Evolutionary conservation across 2,113 vertebrate species (phyloP).

Genomic region (Notarius quadriscutis): DNA sequence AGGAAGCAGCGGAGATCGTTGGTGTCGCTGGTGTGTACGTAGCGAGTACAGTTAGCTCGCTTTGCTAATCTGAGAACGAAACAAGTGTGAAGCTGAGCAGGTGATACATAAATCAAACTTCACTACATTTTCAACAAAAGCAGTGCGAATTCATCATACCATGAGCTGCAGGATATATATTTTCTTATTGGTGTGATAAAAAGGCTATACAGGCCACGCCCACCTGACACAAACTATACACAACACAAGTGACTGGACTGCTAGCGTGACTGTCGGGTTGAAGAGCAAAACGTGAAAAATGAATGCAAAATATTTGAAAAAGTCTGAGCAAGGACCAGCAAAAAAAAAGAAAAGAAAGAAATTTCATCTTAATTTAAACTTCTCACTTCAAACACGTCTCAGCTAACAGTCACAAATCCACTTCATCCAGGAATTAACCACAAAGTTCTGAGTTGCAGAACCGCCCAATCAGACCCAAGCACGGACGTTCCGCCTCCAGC

Average conservation of each 20-base stretch:
- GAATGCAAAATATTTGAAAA: not conserved
- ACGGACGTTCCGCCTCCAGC: slow-evolving; percentile 68
- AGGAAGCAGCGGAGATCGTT: not conserved
- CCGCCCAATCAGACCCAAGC: slow-evolving; percentile 80
- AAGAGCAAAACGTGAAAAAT: not conserved
- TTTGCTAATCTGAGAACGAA: not conserved
- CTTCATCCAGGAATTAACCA: not conserved
- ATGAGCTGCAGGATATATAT: not conserved
- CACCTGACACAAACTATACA: not conserved
- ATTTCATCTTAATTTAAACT: not conserved
- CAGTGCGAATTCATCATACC: not conserved
- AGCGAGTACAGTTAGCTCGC: not conserved
- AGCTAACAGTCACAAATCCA: not conserved
- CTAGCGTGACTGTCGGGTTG: not conserved
- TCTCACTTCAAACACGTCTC: not conserved
- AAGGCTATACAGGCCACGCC: not conserved
- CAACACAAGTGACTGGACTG: not conserved
- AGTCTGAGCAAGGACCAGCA: not conserved
- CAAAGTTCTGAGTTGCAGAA: not conserved
- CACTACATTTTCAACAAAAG: not conserved
- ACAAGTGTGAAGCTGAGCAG: not conserved
- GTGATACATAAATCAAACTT: not conserved
- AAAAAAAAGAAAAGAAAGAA: too few relatives aligned
- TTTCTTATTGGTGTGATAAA: not conserved
- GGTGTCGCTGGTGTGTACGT: not conserved